Percentiles rank a stretch among this genome's conserved stretches.
Evolutionary conservation across 2,888 invertebrate species (phyloP).

Genomic region (Amblyteles armatorius): DNA sequence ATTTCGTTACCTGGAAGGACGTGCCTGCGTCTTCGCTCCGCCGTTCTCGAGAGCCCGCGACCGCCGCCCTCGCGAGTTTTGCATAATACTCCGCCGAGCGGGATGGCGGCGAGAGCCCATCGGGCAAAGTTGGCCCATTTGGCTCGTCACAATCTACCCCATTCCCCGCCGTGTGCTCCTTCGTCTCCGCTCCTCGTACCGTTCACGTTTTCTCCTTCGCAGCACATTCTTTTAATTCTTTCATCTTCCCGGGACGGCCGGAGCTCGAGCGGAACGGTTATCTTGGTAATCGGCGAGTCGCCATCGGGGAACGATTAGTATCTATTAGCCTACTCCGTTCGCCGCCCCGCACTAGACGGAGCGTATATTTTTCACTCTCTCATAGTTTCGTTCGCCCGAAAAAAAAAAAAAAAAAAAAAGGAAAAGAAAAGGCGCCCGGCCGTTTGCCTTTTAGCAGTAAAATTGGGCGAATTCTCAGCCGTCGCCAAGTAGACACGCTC

Average conservation of each 20-base stretch:
- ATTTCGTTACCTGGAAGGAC: conserved; percentile 68
- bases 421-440: conserved; percentile 2
- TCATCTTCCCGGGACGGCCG: conserved; percentile 7
- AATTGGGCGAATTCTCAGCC: conserved; percentile 61
- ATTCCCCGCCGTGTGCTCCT: conserved; percentile 11
- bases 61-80: conserved; percentile 40
- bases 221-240: conserved; percentile 21
- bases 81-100: conserved; percentile 49
- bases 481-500: conserved; percentile 54
- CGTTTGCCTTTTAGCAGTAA: conserved; percentile 59
- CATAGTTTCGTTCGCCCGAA: background rate
- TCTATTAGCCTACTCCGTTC: conserved; percentile 55
- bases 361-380: conserved; percentile 11
- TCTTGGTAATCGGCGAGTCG: conserved; percentile 59
- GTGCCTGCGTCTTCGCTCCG: conserved; percentile 46
- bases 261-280: conserved; percentile 34
- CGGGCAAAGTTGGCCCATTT: conserved; percentile 60
- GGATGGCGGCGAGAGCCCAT: conserved; percentile 27
- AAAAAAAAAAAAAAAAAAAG: background rate
- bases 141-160: conserved; percentile 59
- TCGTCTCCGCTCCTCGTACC: conserved; percentile 2
- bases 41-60: conserved; percentile 23
- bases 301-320: conserved; percentile 65
- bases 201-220: background rate
- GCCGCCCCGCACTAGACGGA: background rate